Percentiles rank a stretch among this genome's conserved stretches.
Evolutionary conservation across 1,140 invertebrate species (phyloP).

Genomic region (Carposina sasakii): DNA sequence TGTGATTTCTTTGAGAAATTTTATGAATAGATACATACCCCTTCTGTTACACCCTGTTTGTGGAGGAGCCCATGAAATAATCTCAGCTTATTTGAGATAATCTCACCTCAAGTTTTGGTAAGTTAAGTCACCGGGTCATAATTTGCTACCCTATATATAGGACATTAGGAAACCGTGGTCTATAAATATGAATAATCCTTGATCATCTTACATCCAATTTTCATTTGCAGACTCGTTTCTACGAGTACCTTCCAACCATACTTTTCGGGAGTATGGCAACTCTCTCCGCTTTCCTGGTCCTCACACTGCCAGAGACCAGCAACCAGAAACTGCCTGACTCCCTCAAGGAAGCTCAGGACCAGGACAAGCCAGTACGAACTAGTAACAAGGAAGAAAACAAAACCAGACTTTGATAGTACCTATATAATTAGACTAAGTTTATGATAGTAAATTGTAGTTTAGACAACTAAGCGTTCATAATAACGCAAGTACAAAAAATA

Average conservation of each 20-base stretch:
- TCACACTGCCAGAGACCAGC: constrained; percentile 80
- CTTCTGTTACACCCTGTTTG: no score
- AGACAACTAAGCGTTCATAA: constrained; percentile 4
- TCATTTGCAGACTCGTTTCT: constrained; percentile 46
- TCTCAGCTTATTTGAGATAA: no score
- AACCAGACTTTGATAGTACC: constrained; percentile 27
- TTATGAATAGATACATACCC: no score
- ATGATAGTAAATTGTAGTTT: constrained; percentile 11
- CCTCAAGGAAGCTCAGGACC: constrained; percentile 75
- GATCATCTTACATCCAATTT: constrained; percentile 13
- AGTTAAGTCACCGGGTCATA: no score
- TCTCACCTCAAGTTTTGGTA: no score
- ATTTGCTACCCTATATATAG: no score
- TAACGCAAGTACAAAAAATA: no score
- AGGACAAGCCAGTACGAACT: no score
- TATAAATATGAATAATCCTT: no score
- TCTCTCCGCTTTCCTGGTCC: constrained; percentile 73
- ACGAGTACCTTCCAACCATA: constrained; percentile 77
- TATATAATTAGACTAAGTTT: background rate
- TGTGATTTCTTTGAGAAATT: no score
- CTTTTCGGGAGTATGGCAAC: constrained; percentile 80
- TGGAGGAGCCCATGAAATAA: no score
- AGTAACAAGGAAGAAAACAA: constrained; percentile 27
- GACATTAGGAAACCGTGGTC: no score
- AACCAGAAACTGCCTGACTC: constrained; percentile 78